These are phyloP conservation scores for Myotis lucifugus DNA, from an alignment of 2,113 vertebrate species.

Conservation along the genomic window DNA sequence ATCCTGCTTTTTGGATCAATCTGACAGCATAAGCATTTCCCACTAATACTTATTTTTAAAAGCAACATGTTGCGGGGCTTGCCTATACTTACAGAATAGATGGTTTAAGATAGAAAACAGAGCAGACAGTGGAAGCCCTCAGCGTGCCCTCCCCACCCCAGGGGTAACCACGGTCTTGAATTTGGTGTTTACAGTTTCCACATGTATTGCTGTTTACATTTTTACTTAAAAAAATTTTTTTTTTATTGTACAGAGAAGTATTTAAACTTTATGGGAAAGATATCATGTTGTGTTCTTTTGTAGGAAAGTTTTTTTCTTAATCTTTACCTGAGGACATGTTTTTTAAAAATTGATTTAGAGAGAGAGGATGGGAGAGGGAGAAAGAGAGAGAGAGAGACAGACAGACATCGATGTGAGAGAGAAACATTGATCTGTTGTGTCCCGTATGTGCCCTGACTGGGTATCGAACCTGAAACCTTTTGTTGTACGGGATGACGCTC, in stretches of 20 bases:
- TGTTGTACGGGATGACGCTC: no score
- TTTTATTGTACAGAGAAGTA: not conserved
- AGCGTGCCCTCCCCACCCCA: fast-evolving
- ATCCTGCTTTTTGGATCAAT: not conserved
- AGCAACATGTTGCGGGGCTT: not conserved
- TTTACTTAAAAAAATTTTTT: not conserved
- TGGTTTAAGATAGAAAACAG: not conserved
- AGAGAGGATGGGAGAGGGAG: no score
- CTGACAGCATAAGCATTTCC: not conserved
- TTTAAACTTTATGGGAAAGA: no score
- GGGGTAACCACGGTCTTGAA: not conserved
- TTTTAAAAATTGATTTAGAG: no score
- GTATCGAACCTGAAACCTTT: no score
- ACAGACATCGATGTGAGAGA: no score
- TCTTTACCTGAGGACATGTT: no score
- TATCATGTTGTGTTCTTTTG: fast-evolving
- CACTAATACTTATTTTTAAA: not conserved
- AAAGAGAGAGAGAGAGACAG: no score
- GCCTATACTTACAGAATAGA: not conserved
- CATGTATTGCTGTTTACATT: not conserved
- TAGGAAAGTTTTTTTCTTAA: not conserved
- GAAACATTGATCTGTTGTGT: no score
- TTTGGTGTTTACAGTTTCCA: not conserved
- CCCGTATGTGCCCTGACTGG: no score
- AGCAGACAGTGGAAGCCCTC: not conserved